These are phyloP conservation scores for Pteropus rufus DNA, from an alignment of 2,797 vertebrate genomes.

Conservation along the genomic window DNA sequence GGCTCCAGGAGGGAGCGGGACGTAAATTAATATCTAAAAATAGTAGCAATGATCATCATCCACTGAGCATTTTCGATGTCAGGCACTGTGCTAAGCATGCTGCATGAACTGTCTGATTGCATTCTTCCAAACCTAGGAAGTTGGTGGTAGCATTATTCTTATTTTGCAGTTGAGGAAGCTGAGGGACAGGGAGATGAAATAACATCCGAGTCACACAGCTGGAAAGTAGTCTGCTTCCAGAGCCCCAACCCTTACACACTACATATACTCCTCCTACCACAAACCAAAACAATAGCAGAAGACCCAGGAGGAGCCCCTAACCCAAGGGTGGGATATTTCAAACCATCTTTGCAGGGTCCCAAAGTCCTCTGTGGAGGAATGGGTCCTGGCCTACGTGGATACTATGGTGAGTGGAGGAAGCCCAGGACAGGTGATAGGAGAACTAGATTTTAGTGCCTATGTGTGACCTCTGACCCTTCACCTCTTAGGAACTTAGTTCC, in stretches of 20 bases:
- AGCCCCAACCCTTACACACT: rapidly evolving
- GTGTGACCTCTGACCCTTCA: background rate
- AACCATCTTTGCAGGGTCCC: background rate
- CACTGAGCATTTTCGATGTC: background rate
- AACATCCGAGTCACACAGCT: background rate
- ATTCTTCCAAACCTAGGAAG: background rate
- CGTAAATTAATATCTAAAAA: background rate
- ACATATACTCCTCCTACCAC: background rate
- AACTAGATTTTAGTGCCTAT: background rate
- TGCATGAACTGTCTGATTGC: rapidly evolving
- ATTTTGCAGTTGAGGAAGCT: background rate
- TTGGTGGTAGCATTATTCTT: background rate
- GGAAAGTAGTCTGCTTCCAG: background rate
- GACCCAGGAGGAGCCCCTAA: background rate
- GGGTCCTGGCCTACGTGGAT: background rate
- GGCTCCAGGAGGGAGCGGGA: background rate
- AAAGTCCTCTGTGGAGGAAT: background rate
- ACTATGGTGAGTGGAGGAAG: background rate
- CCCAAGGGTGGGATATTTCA: background rate
- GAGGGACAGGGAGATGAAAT: background rate
- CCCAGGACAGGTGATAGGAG: background rate
- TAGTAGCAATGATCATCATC: background rate
- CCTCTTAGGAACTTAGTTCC: background rate
- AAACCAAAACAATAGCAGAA: background rate
- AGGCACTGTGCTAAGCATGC: background rate